phyloP scores from a whole-genome alignment of 2,113 vertebrate genomes.

The Calyptommatus sinebrachiatus region DNA sequence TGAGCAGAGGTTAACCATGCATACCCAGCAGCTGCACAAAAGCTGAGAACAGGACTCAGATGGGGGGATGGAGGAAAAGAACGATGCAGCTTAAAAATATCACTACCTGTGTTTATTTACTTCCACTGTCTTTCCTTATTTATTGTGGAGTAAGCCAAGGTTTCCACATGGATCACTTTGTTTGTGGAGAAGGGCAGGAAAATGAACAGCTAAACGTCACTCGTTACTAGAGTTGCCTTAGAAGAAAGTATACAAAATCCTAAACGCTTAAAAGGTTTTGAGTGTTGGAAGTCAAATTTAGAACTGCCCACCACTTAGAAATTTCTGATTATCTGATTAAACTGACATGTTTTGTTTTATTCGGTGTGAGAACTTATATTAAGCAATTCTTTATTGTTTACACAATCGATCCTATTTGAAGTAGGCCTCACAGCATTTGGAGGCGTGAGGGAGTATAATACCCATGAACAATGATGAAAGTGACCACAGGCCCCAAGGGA shows the following conservation, averaged over 20 bases:
- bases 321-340: neutral
- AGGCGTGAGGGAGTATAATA: too few species aligned
- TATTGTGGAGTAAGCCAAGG: constrained; percentile 36
- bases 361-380: neutral
- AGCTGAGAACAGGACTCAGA: constrained; percentile 73
- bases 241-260: neutral
- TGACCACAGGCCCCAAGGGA: too few species aligned
- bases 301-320: too few species aligned
- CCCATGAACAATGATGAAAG: too few species aligned
- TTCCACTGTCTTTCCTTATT: constrained; percentile 21
- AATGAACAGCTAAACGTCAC: neutral
- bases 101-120: constrained; percentile 66
- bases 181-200: neutral
- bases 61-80: constrained; percentile 12
- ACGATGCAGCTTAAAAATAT: constrained; percentile 67
- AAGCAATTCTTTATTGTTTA: too few species aligned
- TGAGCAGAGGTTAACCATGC: constrained; percentile 92
- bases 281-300: neutral
- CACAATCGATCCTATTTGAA: too few species aligned
- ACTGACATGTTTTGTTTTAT: neutral
- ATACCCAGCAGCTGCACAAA: constrained; percentile 82
- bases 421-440: too few species aligned
- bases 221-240: neutral
- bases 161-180: neutral
- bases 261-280: neutral